Conservation (phyloP, 2,113 vertebrate genomes). For the Sylvietta virens region DNA sequence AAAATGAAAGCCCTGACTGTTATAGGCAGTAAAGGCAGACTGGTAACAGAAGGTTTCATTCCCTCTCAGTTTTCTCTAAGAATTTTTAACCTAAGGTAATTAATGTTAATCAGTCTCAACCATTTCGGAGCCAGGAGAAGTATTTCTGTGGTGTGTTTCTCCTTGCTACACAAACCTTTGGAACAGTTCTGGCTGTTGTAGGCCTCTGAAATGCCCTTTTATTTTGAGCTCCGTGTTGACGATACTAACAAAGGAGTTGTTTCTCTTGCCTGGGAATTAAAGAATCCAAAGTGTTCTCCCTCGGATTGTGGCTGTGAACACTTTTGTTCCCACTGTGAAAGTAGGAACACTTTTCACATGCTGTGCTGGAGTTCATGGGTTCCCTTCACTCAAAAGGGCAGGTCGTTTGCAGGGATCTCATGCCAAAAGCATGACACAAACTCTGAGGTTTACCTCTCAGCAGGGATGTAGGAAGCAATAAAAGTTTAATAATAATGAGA, state of each 20-base stretch:
- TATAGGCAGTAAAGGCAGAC: not conserved
- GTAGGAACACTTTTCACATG: not conserved
- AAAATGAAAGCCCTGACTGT: not conserved
- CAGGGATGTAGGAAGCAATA: conserved; percentile 19
- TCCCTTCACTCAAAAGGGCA: conserved; percentile 1
- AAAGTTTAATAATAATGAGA: conserved; percentile 5
- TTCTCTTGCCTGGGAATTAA: conserved; percentile 37
- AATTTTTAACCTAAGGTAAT: not conserved
- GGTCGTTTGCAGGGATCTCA: not conserved
- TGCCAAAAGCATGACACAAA: conserved; percentile 1
- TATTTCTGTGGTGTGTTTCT: not conserved
- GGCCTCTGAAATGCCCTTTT: not conserved
- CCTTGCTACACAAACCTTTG: not conserved
- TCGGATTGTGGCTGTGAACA: not conserved
- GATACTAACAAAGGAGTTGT: conserved; percentile 5
- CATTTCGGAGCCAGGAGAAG: not conserved
- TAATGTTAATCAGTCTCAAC: not conserved
- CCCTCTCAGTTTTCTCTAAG: not conserved
- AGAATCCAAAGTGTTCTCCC: not conserved
- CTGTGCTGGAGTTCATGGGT: conserved; percentile 8
- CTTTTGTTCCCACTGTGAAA: too few species aligned
- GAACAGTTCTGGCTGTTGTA: not conserved
- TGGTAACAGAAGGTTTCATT: not conserved
- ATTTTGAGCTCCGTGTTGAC: not conserved
- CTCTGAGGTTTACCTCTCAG: not conserved